Evolutionary conservation across 1,140 invertebrate genomes (phyloP).

Genomic region (Arctopsyche grandis): DNA sequence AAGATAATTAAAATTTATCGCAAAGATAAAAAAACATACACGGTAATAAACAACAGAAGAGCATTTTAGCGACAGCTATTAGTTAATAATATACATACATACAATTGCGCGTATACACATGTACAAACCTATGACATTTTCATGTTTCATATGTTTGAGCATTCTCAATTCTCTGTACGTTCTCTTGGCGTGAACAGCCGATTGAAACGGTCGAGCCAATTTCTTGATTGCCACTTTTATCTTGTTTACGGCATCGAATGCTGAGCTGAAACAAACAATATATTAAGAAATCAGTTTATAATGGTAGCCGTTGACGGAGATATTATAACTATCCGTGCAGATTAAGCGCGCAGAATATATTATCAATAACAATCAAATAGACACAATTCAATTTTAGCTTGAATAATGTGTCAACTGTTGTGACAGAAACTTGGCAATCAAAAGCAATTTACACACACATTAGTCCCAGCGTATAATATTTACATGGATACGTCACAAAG

Average conservation of each 20-base stretch:
- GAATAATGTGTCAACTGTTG: neutral
- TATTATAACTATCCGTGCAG: too few relatives aligned
- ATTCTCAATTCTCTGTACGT: slow-evolving; percentile 97
- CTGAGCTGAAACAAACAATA: slow-evolving; percentile 74
- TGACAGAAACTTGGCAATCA: slow-evolving; percentile 13
- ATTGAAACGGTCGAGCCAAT: slow-evolving; percentile 96
- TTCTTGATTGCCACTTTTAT: slow-evolving; percentile 98
- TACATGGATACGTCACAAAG: too few relatives aligned
- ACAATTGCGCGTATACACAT: neutral
- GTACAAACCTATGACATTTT: slow-evolving; percentile 86
- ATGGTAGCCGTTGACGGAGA: too few relatives aligned
- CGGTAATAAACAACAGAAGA: too few relatives aligned
- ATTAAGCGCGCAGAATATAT: neutral
- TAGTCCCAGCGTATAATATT: too few relatives aligned
- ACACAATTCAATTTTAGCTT: neutral
- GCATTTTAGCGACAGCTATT: neutral
- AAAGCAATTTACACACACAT: neutral
- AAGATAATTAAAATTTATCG: too few relatives aligned
- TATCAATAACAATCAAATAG: neutral
- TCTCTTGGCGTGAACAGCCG: slow-evolving; percentile 97
- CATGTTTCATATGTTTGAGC: slow-evolving; percentile 99
- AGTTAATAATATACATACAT: slow-evolving; percentile 3
- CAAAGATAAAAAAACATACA: too few relatives aligned
- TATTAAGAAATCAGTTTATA: slow-evolving; percentile 4
- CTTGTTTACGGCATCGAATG: slow-evolving; percentile 77